phyloP scores from a whole-genome alignment of 2,888 invertebrate genomes.

The Entomobrya multifasciata region DNA sequence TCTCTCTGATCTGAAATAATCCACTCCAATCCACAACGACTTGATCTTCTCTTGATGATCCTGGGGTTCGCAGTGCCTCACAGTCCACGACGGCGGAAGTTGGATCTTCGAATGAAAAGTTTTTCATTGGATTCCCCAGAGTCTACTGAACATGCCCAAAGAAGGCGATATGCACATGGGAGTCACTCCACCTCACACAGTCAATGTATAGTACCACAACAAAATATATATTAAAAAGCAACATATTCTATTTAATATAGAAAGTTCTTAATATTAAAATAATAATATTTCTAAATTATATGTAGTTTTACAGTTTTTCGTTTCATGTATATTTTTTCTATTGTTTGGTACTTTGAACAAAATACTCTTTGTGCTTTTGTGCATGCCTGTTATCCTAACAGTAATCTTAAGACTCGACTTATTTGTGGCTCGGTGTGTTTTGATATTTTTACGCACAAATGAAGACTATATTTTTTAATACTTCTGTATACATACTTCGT shows the following conservation, averaged over 20 bases:
- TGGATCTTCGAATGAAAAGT: conserved; percentile 98
- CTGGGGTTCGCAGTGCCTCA: conserved; percentile 89
- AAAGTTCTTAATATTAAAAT: conserved; percentile 6
- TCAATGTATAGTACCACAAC: conserved; percentile 83
- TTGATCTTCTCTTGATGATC: background rate
- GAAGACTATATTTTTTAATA: no score
- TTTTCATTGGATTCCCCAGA: conserved; percentile 98
- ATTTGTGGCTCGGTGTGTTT: no score
- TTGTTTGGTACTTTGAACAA: background rate
- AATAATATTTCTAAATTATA: background rate
- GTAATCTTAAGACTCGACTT: no score
- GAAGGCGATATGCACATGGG: conserved; percentile 85
- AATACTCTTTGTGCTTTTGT: no score
- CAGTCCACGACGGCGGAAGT: conserved; percentile 96
- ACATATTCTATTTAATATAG: no score
- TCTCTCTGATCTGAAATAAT: conserved; percentile 29
- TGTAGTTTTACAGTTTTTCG: background rate
- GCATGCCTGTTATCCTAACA: no score
- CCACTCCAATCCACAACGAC: background rate
- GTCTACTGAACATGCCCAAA: conserved; percentile 90
- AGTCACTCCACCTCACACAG: conserved; percentile 85
- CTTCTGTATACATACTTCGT: no score
- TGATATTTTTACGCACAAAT: no score
- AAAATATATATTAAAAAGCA: conserved; percentile 39
- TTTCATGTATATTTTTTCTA: background rate